These are phyloP conservation scores for Recurvirostra avosetta DNA, from an alignment of 2,113 vertebrate genomes.

Conservation along the genomic window DNA sequence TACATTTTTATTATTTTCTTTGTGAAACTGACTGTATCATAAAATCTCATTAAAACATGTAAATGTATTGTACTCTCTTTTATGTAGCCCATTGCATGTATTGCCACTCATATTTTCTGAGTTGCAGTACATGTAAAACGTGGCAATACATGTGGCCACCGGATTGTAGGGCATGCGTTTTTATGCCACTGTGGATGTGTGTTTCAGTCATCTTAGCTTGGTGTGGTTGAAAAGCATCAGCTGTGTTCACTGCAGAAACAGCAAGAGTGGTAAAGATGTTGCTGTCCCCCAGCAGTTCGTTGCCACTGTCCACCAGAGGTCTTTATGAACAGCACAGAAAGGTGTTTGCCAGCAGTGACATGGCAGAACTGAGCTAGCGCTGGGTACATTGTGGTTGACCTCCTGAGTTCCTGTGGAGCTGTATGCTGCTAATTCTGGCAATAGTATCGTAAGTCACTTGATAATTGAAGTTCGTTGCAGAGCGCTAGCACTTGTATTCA, in stretches of 20 bases:
- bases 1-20: constrained; percentile 32
- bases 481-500: fast-evolving
- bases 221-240: background rate
- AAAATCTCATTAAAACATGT: constrained; percentile 40
- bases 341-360: background rate
- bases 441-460: fast-evolving
- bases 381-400: background rate
- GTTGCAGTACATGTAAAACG: background rate
- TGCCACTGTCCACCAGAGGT: background rate
- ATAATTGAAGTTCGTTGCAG: background rate
- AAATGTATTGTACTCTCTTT: constrained; percentile 9
- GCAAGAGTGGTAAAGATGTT: background rate
- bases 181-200: background rate
- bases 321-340: background rate
- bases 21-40: constrained; percentile 33
- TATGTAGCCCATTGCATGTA: background rate
- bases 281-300: background rate
- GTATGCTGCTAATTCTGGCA: background rate
- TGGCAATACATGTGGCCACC: background rate
- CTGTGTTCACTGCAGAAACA: background rate
- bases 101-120: background rate
- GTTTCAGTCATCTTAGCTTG: background rate
- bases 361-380: background rate
- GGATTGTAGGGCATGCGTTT: background rate
- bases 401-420: background rate